phyloP scores from a whole-genome alignment of 2,113 vertebrate genomes.

The Archilochus colubris region DNA sequence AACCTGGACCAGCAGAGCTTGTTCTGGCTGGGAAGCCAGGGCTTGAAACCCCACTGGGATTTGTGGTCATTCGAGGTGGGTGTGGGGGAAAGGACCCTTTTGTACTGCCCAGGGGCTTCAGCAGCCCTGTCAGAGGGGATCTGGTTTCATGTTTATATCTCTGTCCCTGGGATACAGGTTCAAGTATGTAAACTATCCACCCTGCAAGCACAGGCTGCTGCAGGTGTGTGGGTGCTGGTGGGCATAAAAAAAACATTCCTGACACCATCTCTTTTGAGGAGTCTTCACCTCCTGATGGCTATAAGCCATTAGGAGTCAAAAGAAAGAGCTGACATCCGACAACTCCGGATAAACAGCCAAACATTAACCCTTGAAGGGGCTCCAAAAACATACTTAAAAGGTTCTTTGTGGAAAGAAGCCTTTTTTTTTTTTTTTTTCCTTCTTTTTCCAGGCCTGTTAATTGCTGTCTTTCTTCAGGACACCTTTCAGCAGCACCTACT shows the following conservation, averaged over 20 bases:
- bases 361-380: constrained; percentile 75
- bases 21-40: neutral
- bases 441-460: constrained; percentile 37
- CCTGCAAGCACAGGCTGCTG: constrained; percentile 56
- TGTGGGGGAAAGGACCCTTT: constrained; percentile 45
- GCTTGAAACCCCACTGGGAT: neutral
- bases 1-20: neutral
- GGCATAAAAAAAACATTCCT: constrained; percentile 77
- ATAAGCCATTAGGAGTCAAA: constrained; percentile 71
- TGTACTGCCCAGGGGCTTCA: constrained; percentile 61
- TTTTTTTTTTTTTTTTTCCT: neutral
- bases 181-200: constrained; percentile 81
- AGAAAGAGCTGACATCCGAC: constrained; percentile 71
- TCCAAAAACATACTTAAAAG: constrained; percentile 57
- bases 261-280: constrained; percentile 66
- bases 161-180: constrained; percentile 76
- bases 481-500: constrained; percentile 57
- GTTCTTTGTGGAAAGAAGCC: constrained; percentile 57
- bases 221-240: constrained; percentile 80
- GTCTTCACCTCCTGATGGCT: constrained; percentile 60
- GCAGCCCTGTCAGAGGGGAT: constrained; percentile 47
- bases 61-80: neutral
- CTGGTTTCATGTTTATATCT: constrained; percentile 79
- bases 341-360: constrained; percentile 73
- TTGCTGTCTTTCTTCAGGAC: constrained; percentile 66